These are phyloP conservation scores for Bombus pascuorum DNA, from an alignment of 1,140 invertebrate genomes.

Conservation along the genomic window DNA sequence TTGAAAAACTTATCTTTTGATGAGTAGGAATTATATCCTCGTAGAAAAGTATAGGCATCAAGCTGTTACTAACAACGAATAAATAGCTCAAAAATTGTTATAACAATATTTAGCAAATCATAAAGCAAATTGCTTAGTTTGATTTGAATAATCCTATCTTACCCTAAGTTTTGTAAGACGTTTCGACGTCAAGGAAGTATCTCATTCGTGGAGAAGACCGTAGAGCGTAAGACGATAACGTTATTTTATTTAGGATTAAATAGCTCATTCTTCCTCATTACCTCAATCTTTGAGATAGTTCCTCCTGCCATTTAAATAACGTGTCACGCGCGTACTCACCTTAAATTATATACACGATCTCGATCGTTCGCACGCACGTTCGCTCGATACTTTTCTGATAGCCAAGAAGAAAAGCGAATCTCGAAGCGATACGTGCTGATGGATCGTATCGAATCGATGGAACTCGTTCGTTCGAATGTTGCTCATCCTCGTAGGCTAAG, in stretches of 20 bases:
- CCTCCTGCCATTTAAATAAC: slow-evolving; percentile 66
- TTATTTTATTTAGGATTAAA: slow-evolving; percentile 59
- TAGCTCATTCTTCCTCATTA: slow-evolving; percentile 70
- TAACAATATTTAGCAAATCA: too few species aligned
- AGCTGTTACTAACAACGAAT: too few species aligned
- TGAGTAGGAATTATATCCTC: too few species aligned
- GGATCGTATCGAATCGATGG: slow-evolving; percentile 16
- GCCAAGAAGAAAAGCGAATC: not conserved
- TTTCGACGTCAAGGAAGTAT: slow-evolving; percentile 68
- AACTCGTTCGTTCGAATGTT: slow-evolving; percentile 48
- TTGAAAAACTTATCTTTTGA: too few species aligned
- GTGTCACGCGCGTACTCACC: slow-evolving; percentile 40
- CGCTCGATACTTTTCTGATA: slow-evolving; percentile 2
- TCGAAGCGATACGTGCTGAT: not conserved
- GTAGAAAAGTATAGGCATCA: too few species aligned
- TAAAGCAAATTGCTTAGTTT: too few species aligned
- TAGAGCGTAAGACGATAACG: slow-evolving; percentile 53
- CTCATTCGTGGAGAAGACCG: slow-evolving; percentile 71
- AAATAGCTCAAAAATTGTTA: too few species aligned
- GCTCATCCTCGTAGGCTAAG: slow-evolving; percentile 61
- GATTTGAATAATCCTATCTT: too few species aligned
- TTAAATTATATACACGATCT: slow-evolving; percentile 36
- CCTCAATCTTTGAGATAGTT: slow-evolving; percentile 77
- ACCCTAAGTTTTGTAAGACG: slow-evolving; percentile 52
- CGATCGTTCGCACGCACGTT: slow-evolving; percentile 2